Percentiles rank a stretch among this genome's conserved stretches.
phyloP scores from a whole-genome alignment of 2,113 vertebrate species.

The Felis catus region F.catus_Fca126_mat1.0 CM031423.1:40760001-40760500 shows the following conservation, averaged over 20 bases:
- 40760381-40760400: neutral
- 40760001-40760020: neutral
- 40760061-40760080: neutral
- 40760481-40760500: too few species aligned
- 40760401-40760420: neutral
- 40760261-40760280: too few species aligned
- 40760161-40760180: neutral
- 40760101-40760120: neutral
- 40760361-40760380: neutral
- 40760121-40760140: neutral
- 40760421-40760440: neutral
- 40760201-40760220: neutral
- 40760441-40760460: neutral
- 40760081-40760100: neutral
- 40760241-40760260: neutral
- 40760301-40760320: neutral
- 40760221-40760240: neutral
- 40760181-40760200: neutral
- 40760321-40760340: neutral
- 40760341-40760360: neutral
- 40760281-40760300: too few species aligned
- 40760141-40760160: neutral
- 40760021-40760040: neutral
- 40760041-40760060: neutral
- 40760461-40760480: neutral